These are phyloP conservation scores for Podabrus alpinus DNA, from an alignment of 2,888 invertebrate species.

Conservation along the genomic window DNA sequence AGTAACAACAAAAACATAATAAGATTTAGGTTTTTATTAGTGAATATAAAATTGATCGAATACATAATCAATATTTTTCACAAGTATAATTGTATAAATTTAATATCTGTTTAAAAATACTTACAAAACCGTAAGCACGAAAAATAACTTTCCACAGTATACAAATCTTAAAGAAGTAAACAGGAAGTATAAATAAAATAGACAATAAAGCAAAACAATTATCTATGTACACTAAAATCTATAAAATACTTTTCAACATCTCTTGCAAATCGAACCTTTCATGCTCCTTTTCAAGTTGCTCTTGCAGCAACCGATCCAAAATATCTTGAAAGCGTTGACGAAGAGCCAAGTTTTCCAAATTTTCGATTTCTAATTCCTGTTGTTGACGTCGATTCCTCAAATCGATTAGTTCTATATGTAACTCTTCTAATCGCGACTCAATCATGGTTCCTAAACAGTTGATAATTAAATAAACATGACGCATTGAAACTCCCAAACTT, in stretches of 20 bases:
- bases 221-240: not conserved
- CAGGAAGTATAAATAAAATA: not conserved
- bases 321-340: conserved; percentile 78
- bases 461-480: not conserved
- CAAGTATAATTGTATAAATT: not conserved
- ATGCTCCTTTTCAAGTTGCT: conserved; percentile 79
- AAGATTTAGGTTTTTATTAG: not conserved
- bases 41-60: not conserved
- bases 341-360: conserved; percentile 82
- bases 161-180: not conserved
- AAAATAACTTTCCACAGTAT: not conserved
- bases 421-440: conserved; percentile 67
- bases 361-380: conserved; percentile 82
- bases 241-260: conserved; percentile 43
- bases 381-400: conserved; percentile 73
- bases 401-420: conserved; percentile 75
- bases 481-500: conserved; percentile 6
- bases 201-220: not conserved
- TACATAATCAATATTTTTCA: not conserved
- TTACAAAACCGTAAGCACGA: not conserved
- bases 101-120: not conserved
- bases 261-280: conserved; percentile 57
- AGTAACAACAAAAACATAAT: too few relatives aligned
- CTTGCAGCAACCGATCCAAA: conserved; percentile 76
- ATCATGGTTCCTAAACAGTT: conserved; percentile 42